Conservation (phyloP, 2,888 invertebrate genomes). For the Rhaphigaster nebulosa region DNA sequence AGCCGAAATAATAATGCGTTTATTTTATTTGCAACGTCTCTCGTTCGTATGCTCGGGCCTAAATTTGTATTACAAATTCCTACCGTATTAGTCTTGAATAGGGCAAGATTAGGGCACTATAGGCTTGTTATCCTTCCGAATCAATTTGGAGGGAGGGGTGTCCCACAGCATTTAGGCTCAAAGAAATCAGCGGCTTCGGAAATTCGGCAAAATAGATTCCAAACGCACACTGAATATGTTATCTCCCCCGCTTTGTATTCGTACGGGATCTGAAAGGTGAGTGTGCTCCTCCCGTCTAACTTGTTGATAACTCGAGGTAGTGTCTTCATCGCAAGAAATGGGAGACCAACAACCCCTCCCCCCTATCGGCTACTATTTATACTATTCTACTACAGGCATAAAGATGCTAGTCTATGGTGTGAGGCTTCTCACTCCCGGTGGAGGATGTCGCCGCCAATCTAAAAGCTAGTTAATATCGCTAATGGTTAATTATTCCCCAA, state of each 20-base stretch:
- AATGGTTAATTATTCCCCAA: too few relatives aligned
- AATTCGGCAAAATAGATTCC: background rate
- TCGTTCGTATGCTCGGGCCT: background rate
- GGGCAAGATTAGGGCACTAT: constrained; percentile 1
- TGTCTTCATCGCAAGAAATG: background rate
- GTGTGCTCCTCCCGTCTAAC: background rate
- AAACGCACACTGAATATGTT: constrained; percentile 19
- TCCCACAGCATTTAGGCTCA: background rate
- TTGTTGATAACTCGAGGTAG: background rate
- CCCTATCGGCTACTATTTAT: too few relatives aligned
- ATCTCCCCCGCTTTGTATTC: background rate
- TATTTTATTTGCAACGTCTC: background rate
- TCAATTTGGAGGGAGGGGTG: background rate
- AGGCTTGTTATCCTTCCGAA: background rate
- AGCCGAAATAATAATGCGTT: too few relatives aligned
- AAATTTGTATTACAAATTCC: background rate
- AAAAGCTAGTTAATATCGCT: too few relatives aligned
- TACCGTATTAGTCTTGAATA: background rate
- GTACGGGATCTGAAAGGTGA: background rate
- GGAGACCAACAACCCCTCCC: too few relatives aligned
- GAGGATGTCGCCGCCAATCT: too few relatives aligned
- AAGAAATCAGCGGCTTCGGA: background rate
- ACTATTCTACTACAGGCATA: too few relatives aligned
- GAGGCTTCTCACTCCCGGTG: too few relatives aligned
- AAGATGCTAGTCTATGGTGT: too few relatives aligned